Percentiles rank a stretch among this genome's conserved stretches.
These are phyloP conservation scores for Atherinosoma microstoma DNA, from an alignment of 2,797 vertebrate species.

Conservation along the genomic window DNA sequence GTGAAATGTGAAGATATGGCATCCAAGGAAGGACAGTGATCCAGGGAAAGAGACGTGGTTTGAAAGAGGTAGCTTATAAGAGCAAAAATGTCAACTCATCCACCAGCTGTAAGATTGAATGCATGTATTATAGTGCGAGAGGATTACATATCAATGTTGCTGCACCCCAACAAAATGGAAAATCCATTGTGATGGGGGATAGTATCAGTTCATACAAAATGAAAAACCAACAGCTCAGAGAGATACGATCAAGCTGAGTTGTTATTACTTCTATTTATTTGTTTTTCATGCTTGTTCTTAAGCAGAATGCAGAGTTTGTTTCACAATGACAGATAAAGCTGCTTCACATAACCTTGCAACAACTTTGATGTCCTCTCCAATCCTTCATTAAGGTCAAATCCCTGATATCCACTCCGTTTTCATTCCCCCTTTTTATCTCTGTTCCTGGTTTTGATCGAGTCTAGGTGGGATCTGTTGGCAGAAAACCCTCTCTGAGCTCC, in stretches of 20 bases:
- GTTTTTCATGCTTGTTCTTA: constrained; percentile 27
- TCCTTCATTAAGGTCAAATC: constrained; percentile 27
- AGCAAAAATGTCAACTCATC: constrained; percentile 65
- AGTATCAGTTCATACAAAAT: constrained; percentile 69
- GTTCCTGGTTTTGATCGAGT: constrained; percentile 47
- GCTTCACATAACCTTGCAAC: constrained; percentile 8
- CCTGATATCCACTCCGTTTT: constrained; percentile 14
- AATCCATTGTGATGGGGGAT: constrained; percentile 50
- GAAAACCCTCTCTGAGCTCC: constrained; percentile 61
- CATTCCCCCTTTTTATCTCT: constrained; percentile 52
- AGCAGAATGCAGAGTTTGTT: constrained; percentile 50
- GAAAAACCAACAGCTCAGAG: constrained; percentile 69
- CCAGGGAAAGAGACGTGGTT: constrained; percentile 17
- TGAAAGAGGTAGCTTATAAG: constrained; percentile 52
- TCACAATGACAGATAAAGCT: constrained; percentile 28
- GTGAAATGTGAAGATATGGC: constrained; percentile 14
- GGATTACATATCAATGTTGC: constrained; percentile 64
- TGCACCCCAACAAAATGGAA: constrained; percentile 33
- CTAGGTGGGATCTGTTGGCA: constrained; percentile 54
- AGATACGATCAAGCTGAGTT: constrained; percentile 69
- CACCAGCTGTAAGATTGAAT: constrained; percentile 59
- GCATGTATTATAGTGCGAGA: constrained; percentile 66
- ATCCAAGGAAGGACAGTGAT: constrained; percentile 17
- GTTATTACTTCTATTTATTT: constrained; percentile 58
- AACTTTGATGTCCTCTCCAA: constrained; percentile 20